Conservation (phyloP, 1,140 invertebrate species). For the Ceratina calcarata region DNA sequence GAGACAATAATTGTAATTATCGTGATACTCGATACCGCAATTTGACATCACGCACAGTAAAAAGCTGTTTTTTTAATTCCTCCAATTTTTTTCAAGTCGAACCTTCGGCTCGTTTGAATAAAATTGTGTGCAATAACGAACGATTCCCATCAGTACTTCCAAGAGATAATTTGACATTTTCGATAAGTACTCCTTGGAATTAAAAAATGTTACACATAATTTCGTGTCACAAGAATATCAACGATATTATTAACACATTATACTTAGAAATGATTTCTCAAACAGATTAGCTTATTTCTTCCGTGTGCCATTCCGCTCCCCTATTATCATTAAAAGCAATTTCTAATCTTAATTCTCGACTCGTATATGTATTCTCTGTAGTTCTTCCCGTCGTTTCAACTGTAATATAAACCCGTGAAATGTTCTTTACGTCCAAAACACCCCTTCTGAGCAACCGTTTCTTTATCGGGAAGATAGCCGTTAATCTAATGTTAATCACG, state of each 20-base stretch:
- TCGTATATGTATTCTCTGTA: not conserved
- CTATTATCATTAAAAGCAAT: conserved; percentile 11
- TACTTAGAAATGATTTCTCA: conserved; percentile 1
- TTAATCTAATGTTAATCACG: conserved; percentile 34
- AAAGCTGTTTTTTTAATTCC: not conserved
- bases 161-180: not conserved
- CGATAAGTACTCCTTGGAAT: not conserved
- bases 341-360: not conserved
- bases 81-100: not conserved
- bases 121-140: not conserved
- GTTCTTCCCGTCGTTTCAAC: not conserved
- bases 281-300: not conserved
- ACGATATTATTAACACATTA: conserved; percentile 3
- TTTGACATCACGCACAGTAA: not conserved
- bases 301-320: not conserved
- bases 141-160: not conserved
- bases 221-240: not conserved
- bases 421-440: not conserved
- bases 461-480: not conserved
- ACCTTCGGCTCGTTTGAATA: not conserved
- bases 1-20: conserved; percentile 20
- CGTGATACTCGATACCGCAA: conserved; percentile 6
- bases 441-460: not conserved
- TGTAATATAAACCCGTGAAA: not conserved
- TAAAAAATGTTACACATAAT: conserved; percentile 7